Conservation (phyloP, 1,140 invertebrate species). For the Ericerus pela region DNA sequence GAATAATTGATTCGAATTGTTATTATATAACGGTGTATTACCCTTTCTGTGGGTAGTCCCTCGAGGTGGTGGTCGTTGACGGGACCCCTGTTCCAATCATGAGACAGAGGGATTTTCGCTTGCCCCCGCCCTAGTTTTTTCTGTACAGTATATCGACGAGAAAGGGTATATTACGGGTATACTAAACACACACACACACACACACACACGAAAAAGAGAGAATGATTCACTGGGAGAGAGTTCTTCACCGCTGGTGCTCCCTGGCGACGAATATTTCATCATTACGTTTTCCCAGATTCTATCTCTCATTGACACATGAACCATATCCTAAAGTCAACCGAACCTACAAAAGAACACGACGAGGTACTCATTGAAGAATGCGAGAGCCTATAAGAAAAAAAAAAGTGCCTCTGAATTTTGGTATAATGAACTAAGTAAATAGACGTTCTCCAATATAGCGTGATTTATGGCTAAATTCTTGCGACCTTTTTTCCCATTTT, state of each 20-base stretch:
- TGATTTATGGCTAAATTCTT: no score
- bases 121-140: constrained; percentile 16
- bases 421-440: no score
- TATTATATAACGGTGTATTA: constrained; percentile 18
- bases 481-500: no score
- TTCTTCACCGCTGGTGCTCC: constrained; percentile 15
- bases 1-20: constrained; percentile 22
- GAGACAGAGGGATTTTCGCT: constrained; percentile 2
- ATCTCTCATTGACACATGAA: constrained; percentile 10
- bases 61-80: neutral
- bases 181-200: neutral
- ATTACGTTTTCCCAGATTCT: constrained; percentile 29
- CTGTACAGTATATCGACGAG: constrained; percentile 9
- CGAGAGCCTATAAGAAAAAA: no score
- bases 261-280: constrained; percentile 36
- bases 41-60: constrained; percentile 10
- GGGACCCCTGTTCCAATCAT: constrained; percentile 7
- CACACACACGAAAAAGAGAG: constrained; percentile 8
- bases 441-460: no score
- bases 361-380: no score
- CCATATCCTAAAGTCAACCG: constrained; percentile 6
- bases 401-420: no score
- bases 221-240: constrained; percentile 6
- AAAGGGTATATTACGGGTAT: constrained; percentile 8
- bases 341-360: no score